Percentiles rank a stretch among this genome's conserved stretches.
Conservation (phyloP, 2,888 invertebrate genomes). For the Archaeoteleia sp. region DNA sequence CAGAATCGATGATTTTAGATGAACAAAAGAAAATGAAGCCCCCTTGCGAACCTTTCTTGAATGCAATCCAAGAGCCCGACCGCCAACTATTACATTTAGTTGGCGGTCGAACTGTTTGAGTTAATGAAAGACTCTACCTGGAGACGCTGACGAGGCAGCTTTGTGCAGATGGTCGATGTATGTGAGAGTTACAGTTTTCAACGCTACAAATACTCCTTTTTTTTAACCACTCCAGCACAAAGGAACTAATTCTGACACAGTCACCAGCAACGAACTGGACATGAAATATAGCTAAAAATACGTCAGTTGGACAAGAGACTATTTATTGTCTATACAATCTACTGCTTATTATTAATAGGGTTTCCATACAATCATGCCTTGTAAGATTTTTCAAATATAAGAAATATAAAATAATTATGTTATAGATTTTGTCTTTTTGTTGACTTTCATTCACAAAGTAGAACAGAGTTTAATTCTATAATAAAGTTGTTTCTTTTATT, state of each 20-base stretch:
- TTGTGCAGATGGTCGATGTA: conserved; percentile 46
- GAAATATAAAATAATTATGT: no score
- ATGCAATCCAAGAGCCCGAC: conserved; percentile 61
- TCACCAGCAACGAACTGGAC: conserved; percentile 17
- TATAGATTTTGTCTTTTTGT: no score
- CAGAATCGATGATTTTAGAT: conserved; percentile 48
- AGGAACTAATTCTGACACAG: conserved; percentile 21
- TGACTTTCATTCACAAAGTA: no score
- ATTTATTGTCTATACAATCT: conserved; percentile 8
- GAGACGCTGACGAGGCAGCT: conserved; percentile 57
- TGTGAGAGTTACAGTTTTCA: conserved; percentile 43
- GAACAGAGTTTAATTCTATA: no score
- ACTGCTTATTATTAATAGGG: conserved; percentile 6
- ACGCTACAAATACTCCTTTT: conserved; percentile 30
- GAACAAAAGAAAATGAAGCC: conserved; percentile 53
- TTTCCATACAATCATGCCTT: no score
- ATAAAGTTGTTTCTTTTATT: no score
- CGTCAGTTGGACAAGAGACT: conserved; percentile 9
- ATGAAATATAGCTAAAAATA: conserved; percentile 15
- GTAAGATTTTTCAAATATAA: no score
- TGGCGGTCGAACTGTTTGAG: conserved; percentile 56
- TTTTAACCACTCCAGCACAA: conserved; percentile 29
- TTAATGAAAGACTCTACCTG: conserved; percentile 63
- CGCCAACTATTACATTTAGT: conserved; percentile 62
- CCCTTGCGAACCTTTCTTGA: conserved; percentile 57